Conservation (phyloP, 2,113 vertebrate genomes). For the Baryphthengus martii region DNA sequence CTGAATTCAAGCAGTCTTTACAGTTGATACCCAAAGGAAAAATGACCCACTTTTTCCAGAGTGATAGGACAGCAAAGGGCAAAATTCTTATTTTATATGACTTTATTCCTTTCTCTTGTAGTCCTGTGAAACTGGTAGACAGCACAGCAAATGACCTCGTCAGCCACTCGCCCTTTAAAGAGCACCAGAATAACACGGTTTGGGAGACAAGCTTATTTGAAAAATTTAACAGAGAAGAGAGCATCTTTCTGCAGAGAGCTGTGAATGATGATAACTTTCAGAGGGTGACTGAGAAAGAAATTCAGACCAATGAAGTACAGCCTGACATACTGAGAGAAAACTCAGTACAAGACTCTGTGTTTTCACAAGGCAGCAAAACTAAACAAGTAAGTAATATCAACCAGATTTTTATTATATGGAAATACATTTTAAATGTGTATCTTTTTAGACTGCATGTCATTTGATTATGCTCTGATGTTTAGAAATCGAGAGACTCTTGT, state of each 20-base stretch:
- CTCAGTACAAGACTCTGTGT: neutral
- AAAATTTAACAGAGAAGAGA: conserved; percentile 29
- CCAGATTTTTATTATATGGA: neutral
- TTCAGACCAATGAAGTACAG: conserved; percentile 40
- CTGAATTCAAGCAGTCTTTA: neutral
- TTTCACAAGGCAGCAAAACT: conserved; percentile 35
- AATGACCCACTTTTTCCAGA: neutral
- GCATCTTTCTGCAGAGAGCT: neutral
- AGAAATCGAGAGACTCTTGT: neutral
- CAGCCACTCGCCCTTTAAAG: neutral
- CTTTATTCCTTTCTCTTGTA: conserved; percentile 34
- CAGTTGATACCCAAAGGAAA: neutral
- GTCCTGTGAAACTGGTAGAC: conserved; percentile 36
- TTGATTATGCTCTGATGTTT: neutral
- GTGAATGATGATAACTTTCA: neutral
- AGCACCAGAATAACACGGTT: neutral
- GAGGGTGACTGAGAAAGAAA: neutral
- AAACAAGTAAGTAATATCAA: conserved; percentile 62
- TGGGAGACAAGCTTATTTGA: conserved; percentile 28
- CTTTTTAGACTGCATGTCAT: neutral
- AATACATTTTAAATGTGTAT: neutral
- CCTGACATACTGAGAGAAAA: conserved; percentile 36
- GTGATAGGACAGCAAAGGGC: neutral
- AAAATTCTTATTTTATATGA: neutral
- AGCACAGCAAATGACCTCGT: conserved; percentile 35